Evolutionary conservation across 1,140 invertebrate species (phyloP), one percentile per base, ranked within the genome.

Genomic region (Drosophila sucinea): DNA sequence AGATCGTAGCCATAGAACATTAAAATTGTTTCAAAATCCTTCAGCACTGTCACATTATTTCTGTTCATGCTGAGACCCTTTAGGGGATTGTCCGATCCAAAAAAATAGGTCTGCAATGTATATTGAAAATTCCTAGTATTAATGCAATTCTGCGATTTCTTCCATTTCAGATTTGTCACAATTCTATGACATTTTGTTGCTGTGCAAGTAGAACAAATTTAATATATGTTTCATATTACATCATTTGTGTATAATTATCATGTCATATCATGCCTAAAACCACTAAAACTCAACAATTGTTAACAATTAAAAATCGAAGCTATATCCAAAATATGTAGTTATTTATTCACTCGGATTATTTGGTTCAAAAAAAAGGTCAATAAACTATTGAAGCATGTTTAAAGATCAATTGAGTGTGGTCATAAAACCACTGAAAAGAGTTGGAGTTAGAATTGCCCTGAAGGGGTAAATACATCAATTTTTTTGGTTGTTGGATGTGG

Each of bases 1-100:
- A 95, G 92, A 91, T 96, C 95, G 83, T 96, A 97, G 1, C 96
- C 96, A 80, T 97, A 97, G 91, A 96, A 96, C 67, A 94, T 93
- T 17, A 97, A 91, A 35, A 96, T 93, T 25, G 94, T 94, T 86
- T 95, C 94, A 79, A 96, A 97, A 30, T 94, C 94, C 8, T 94
- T 93, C 27, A 94, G 94, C 32, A 97, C 94, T 3, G 93, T 95
- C 1, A 96, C 95, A 85, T 96, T 96, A 77, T 96, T 95, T 55
- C 95, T 95, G 86, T 95, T 97, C 25, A 97, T 92, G 2, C 95
- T 96, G 58, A 97, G 90, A 1, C 96, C 96, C 5, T 95, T 95
- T 1, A 97, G 92, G 65, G 96, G 96, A 29, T 96, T 96, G 80
- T 97, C 95, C 71, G 95, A 94, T 1, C 95, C 95, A 66, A 96